Conservation (phyloP, 2,797 vertebrate genomes). For the Synaphobranchus kaupii region DNA sequence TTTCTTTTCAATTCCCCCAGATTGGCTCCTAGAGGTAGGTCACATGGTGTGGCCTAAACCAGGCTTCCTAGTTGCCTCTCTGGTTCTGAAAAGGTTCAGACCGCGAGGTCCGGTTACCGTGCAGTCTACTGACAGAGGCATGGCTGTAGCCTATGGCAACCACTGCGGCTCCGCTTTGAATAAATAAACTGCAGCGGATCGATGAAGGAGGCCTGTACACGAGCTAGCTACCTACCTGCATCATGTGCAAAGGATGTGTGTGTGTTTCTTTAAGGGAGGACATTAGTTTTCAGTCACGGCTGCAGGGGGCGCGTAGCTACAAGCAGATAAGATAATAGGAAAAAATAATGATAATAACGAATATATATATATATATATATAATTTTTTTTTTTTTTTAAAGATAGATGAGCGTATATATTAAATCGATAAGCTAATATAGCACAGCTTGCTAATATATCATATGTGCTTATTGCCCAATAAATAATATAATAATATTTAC, state of each 20-base stretch:
- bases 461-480: neutral
- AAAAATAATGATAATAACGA: neutral
- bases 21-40: neutral
- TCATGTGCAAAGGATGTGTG: neutral
- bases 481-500: neutral
- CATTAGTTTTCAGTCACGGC: neutral
- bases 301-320: neutral
- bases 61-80: neutral
- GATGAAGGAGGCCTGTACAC: neutral
- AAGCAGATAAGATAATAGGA: neutral
- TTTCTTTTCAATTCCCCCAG: neutral
- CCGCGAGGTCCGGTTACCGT: neutral
- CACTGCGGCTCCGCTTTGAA: neutral
- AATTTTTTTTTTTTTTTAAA: neutral
- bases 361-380: neutral
- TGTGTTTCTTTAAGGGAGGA: neutral
- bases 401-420: neutral
- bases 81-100: neutral
- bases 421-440: neutral
- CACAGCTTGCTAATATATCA: neutral
- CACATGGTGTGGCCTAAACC: neutral
- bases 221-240: neutral
- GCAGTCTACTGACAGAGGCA: neutral
- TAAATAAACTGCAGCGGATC: constrained; percentile 10
- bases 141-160: neutral